Evolutionary conservation across 2,113 vertebrate species (phyloP).

Genomic region (Prunella himalayana): DNA sequence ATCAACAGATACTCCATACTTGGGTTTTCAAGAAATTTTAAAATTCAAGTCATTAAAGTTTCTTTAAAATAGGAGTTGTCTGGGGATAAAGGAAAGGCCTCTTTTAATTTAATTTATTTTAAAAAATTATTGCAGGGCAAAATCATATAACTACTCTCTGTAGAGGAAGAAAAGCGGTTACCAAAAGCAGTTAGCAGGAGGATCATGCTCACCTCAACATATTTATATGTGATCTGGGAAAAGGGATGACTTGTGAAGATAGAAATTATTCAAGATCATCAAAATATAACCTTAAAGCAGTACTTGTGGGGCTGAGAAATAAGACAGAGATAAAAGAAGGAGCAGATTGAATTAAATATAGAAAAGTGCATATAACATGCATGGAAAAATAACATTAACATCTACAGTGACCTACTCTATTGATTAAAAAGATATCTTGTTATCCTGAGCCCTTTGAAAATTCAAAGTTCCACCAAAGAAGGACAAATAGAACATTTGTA

Average conservation of each 20-base stretch:
- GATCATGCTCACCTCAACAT: background rate
- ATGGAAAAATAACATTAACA: background rate
- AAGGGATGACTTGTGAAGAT: background rate
- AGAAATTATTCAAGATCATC: background rate
- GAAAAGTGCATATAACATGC: background rate
- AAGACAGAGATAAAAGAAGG: background rate
- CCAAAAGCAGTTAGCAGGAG: too few relatives aligned
- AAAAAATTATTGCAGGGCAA: background rate
- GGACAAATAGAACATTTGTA: background rate
- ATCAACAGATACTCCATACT: rapidly evolving
- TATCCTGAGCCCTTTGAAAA: background rate
- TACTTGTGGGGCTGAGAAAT: background rate
- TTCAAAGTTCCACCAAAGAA: background rate
- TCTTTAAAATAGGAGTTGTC: background rate
- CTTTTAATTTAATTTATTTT: background rate
- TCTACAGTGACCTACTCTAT: background rate
- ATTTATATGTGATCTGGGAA: background rate
- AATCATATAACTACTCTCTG: background rate
- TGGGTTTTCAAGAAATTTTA: background rate
- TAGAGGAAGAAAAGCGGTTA: background rate
- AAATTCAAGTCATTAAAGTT: background rate
- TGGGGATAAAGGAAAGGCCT: background rate
- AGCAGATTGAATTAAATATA: background rate
- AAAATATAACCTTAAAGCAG: background rate
- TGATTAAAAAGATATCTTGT: background rate